Evolutionary conservation across 2,888 invertebrate genomes (phyloP).

Genomic region (Cordilura impudica): DNA sequence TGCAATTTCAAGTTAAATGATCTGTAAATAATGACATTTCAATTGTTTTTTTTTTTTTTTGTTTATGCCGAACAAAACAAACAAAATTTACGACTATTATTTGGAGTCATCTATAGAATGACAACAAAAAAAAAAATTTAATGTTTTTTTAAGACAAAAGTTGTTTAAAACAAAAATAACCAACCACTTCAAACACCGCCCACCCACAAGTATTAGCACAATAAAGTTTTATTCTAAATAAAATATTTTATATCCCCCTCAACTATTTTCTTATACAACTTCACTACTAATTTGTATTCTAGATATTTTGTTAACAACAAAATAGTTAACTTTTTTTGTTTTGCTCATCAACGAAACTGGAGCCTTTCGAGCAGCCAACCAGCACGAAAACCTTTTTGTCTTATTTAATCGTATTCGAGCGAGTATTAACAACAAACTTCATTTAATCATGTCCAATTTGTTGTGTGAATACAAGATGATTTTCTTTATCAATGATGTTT

Average conservation of each 20-base stretch:
- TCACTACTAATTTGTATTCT: constrained; percentile 29
- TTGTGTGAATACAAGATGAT: constrained; percentile 4
- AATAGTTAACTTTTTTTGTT: constrained; percentile 9
- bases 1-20: constrained; percentile 34
- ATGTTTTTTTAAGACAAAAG: background rate
- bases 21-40: constrained; percentile 40
- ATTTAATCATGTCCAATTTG: constrained; percentile 43
- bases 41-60: constrained; percentile 4
- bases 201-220: too few species aligned
- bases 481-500: background rate
- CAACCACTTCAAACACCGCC: background rate
- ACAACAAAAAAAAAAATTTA: background rate
- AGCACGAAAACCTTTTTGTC: constrained; percentile 23
- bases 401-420: constrained; percentile 36
- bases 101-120: background rate
- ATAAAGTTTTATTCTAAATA: too few species aligned
- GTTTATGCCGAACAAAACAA: background rate
- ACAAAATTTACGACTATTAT: background rate
- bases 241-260: too few species aligned
- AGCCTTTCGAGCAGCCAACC: too few species aligned
- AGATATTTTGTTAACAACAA: constrained; percentile 1
- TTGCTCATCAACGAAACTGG: too few species aligned
- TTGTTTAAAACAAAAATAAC: background rate
- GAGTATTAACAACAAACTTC: background rate
- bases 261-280: background rate